Conservation (phyloP, 2,888 invertebrate species). For the Clivina fossor region DNA sequence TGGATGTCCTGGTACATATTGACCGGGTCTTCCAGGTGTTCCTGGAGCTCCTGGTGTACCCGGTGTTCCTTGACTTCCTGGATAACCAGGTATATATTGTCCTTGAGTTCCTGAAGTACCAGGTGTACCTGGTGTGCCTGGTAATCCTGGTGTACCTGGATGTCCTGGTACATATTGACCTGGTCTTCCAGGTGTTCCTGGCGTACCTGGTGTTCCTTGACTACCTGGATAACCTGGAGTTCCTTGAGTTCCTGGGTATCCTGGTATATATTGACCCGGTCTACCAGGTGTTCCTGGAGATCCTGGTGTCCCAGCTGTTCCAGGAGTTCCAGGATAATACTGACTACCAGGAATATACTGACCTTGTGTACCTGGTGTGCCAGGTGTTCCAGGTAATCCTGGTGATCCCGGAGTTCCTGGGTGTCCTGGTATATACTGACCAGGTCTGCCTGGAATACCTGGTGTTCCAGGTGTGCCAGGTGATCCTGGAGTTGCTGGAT, state of each 20-base stretch:
- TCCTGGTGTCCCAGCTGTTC: conserved; percentile 45
- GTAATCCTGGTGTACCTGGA: conserved; percentile 33
- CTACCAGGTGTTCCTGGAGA: conserved; percentile 43
- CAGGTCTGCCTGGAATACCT: conserved; percentile 10
- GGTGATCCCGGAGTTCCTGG: conserved; percentile 33
- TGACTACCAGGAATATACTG: conserved; percentile 41
- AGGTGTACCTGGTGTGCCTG: conserved; percentile 41
- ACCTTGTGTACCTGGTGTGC: conserved; percentile 36
- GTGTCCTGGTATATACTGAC: conserved; percentile 44
- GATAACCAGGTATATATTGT: conserved; percentile 35
- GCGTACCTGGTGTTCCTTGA: conserved; percentile 33
- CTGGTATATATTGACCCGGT: conserved; percentile 39
- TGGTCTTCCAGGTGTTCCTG: conserved; percentile 37
- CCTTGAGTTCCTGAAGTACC: conserved; percentile 28
- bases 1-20: conserved; percentile 47
- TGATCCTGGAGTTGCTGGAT: conserved; percentile 45
- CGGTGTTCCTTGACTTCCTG: conserved; percentile 43
- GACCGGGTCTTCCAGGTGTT: conserved; percentile 47
- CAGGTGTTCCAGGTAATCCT: conserved; percentile 37
- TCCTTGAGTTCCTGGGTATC: conserved; percentile 36
- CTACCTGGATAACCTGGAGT: conserved; percentile 43
- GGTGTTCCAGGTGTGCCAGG: conserved; percentile 15
- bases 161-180: conserved; percentile 30
- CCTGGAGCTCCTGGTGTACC: conserved; percentile 45
- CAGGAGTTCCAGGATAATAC: conserved; percentile 27